Base-by-base conservation (phyloP, 2,888 invertebrate genomes). In the Plebejus argus region DNA sequence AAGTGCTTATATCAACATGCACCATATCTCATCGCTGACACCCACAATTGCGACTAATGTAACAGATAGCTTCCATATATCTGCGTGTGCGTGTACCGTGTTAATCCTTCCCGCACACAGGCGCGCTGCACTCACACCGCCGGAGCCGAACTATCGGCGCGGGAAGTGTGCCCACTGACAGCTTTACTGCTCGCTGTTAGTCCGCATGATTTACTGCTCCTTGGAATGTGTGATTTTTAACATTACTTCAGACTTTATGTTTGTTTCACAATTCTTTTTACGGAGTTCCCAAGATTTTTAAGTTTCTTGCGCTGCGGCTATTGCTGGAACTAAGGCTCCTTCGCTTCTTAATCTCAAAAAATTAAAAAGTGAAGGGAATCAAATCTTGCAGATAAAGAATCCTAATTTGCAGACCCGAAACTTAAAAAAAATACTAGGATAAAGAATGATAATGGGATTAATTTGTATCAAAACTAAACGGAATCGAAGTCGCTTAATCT, bases 121-220 rank as follows among this genome's bases (percentile, higher is more conserved):
- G 10, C 45, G 12, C 20, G 10, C 39, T 23, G 45, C 72, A 20
- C 72, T n/a, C 20, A 45, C 72, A 20, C 39, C 1, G 15, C 53
- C 18, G 53, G 5, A 1, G 53, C 53, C 7, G 72, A 15, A 72
- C 74, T 49, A 53, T 74, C 18, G 15, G 10, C 72, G 58, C 45
- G 78, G 78, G 74, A 23, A 79, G 80, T 79, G 80, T 70, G 39
- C 49, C 58, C 78, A 77, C 77, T 79, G 83, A 83, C 82, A 81
- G 81, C 33, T 83, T 82, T 81, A 83, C 80, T 75, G 79, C 61
- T 49, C 49, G 78, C 77, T 79, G 79, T 81, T 81, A 80, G 75
- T 79, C 79, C 72, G 75, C 28, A 76, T 80, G 76, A 80, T 78
- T 79, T 80, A 79, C 78, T 72, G n/a, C 53, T 33, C 18, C 74